Conservation (phyloP, 1,140 invertebrate genomes). For the Berghia stephanieae region DNA sequence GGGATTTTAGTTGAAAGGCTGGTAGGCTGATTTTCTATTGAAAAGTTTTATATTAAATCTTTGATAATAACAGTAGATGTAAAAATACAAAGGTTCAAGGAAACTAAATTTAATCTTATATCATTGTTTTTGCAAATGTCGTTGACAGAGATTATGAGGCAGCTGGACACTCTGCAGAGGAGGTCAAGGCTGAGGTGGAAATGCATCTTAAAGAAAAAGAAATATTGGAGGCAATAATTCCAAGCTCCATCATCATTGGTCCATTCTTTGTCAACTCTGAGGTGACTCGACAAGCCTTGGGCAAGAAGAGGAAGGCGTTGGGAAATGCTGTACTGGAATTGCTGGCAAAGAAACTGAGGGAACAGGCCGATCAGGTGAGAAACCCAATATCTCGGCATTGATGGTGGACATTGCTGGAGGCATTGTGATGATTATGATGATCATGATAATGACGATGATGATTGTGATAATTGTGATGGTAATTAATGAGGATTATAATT, state of each 20-base stretch:
- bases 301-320: slow-evolving; percentile 74
- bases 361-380: slow-evolving; percentile 66
- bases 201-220: slow-evolving; percentile 64
- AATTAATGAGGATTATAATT: too few species aligned
- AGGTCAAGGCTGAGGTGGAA: slow-evolving; percentile 66
- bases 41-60: too few species aligned
- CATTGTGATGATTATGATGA: too few species aligned
- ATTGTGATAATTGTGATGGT: too few species aligned
- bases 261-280: slow-evolving; percentile 75
- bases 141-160: slow-evolving; percentile 60
- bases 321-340: slow-evolving; percentile 73
- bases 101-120: neutral
- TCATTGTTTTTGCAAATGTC: neutral
- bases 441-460: too few species aligned
- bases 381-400: slow-evolving; percentile 8
- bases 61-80: too few species aligned
- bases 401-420: too few species aligned
- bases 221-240: slow-evolving; percentile 61
- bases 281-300: slow-evolving; percentile 68
- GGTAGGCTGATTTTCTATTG: too few species aligned
- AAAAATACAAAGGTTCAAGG: neutral
- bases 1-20: too few species aligned
- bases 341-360: slow-evolving; percentile 68
- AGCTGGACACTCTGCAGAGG: slow-evolving; percentile 58
- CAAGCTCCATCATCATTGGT: slow-evolving; percentile 75